Evolutionary conservation across 92 coral and sea anemone genomes (phyloP), one percentile per base, ranked within the genome.

Genomic region (Chrysogorgia sp.): DNA sequence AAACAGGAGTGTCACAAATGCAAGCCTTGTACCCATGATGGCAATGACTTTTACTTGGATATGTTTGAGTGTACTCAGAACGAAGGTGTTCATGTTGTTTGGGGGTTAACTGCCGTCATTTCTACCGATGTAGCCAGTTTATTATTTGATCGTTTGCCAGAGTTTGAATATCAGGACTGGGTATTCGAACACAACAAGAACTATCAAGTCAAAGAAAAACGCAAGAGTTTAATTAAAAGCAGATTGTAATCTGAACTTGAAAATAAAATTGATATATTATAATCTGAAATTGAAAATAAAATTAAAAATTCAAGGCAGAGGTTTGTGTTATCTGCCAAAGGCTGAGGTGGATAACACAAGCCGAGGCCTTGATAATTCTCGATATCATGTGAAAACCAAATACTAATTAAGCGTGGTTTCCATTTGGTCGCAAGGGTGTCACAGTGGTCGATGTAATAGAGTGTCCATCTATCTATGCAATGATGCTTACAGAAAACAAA

Each of bases 91-190:
- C 63, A n/a, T 75, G 10, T 57, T 2, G 85, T 94, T 53, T 94
- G 92, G 92, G 98, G 98, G 14, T 67, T 94, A 40, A 94, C 98
- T 32, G 98, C 90, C 20, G 40, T 49, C 2, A 26, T 92, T 23
- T 90, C 92, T 37, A 77, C 92, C 60, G 55, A 50, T 34, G 81
- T 76, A 33, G 97, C 98, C 48, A 61, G 81, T 15, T 61, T 90
- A 35, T 89, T 83, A 4, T 76, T 89, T 29, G 85, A 82, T 14
- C 70, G 84, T 24, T 80, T 82, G 32, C 97, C 98, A 9, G 87
- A 81, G 60, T 93, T 88, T 75, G 82, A 86, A 19, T 89, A 91
- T 22, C 68, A 82, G 9, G 82, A 85, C 15, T 55, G 65, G 65
- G 0, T 30, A 23, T 17, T 40, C 30, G 34, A 53, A 1, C 5